Conservation (phyloP, 2,797 vertebrate species). For the Orestias chungarensis region DNA sequence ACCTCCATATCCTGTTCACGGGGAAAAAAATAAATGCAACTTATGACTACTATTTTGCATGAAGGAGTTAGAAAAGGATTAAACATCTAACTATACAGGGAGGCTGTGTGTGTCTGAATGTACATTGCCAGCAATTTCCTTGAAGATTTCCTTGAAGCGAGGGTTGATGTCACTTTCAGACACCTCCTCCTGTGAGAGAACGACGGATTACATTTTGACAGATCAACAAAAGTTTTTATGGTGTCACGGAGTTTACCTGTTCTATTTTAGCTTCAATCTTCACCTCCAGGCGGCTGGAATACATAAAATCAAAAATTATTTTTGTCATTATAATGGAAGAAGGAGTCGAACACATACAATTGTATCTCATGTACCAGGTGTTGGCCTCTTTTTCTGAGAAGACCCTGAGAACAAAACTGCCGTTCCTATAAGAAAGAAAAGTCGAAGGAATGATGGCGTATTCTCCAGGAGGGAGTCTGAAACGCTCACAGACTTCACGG, state of each 20-base stretch:
- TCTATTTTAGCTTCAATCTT: slow-evolving; percentile 81
- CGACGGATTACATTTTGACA: background rate
- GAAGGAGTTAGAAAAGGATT: background rate
- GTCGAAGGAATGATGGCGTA: slow-evolving; percentile 81
- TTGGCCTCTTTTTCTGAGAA: slow-evolving; percentile 79
- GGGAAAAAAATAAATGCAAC: background rate
- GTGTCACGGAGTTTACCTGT: slow-evolving; percentile 77
- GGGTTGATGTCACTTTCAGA: slow-evolving; percentile 85
- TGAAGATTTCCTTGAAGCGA: slow-evolving; percentile 85
- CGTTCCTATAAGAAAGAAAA: slow-evolving; percentile 74
- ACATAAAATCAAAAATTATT: slow-evolving; percentile 8
- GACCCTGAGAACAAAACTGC: slow-evolving; percentile 77
- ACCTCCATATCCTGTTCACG: slow-evolving; percentile 85
- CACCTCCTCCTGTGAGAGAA: slow-evolving; percentile 72
- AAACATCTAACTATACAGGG: background rate
- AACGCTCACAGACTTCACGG: slow-evolving; percentile 76
- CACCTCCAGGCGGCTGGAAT: slow-evolving; percentile 82
- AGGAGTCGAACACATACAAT: background rate
- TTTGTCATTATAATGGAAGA: background rate
- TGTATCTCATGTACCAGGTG: slow-evolving; percentile 58
- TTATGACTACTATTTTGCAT: background rate
- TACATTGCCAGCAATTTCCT: slow-evolving; percentile 86
- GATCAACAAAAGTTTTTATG: background rate
- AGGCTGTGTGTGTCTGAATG: slow-evolving; percentile 44
- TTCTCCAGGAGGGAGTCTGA: slow-evolving; percentile 79